Evolutionary conservation across 2,113 vertebrate species (phyloP), one percentile per base, ranked within the genome.

Genomic region (Mustela nigripes): DNA sequence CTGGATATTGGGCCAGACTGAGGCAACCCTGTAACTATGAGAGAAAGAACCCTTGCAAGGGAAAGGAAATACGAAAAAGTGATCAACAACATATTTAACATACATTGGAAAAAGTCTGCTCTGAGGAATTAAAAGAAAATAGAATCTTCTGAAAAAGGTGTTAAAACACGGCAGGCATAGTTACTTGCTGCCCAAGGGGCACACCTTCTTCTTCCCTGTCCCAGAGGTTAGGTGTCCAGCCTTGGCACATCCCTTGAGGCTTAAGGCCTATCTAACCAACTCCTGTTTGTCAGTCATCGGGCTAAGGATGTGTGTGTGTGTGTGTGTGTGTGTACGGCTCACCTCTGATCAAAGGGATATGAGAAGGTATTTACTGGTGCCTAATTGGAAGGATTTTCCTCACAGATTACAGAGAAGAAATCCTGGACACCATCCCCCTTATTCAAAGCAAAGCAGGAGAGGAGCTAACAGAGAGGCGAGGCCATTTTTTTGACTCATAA

Each of bases 111-210:
- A 96, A 94, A 80, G 0, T 24, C 14, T 56, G 14, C 4, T 48
- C 18, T 73, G 26, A 71, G 15, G 11, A 93, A 91, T 42, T 60
- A 36, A 79, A 82, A 69, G 9, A 89, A 80, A 95, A 83, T 11
- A 60, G 5, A 15, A 39, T 39, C 36, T 79, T 86, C 33, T 48
- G 39, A 83, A 96, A 96, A 86, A 19, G 2, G 31, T n/a, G 14
- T 87, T 56, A 36, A 85, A 85, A 78, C 19, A 50, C 3, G 8
- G 36, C 15, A 42, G 73, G 39, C 0, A 3, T 65, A 60, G 12
- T 48, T 93, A 39, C 3, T 16, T 58, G n/a, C 24, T 88, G 71
- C 11, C 15, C 12, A 65, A 82, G 22, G 18, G 2, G 24, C 10
- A n/a, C 10, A 7, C 3, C 5, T 2, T 11, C 1, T n/a, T 67